Base-by-base conservation (phyloP, 2,888 invertebrate genomes). In the Drosophila falleni region DNA sequence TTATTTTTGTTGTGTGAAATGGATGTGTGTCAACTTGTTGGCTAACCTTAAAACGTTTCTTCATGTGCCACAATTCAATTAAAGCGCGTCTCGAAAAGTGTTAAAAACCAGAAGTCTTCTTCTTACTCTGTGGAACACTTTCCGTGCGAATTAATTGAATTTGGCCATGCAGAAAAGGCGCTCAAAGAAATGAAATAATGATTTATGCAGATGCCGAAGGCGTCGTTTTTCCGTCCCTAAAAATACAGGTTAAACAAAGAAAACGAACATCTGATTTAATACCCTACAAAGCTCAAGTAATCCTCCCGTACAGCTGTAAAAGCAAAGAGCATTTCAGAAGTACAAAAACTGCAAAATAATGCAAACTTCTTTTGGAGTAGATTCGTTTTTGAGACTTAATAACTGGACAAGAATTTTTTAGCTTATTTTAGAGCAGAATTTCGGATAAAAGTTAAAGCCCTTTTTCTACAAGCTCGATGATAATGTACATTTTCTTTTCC, bases 141-240 rank as follows among this genome's bases (percentile, higher is more conserved):
- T 54, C 37, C 37, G 54, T 62, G 49, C 62, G 42, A 53, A 71
- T 65, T 79, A 78, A 79, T 79, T 80, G 79, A 77, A 78, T 79
- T 78, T 71, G 61, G 10, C 68, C 63, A 68, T 60, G 67, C 64
- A 64, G 58, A 74, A 77, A 74, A 66, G 64, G 51, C 60, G 60
- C 68, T 78, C 60, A 64, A 55, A 67, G 53, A 67, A 67, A 78
- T 68, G 39, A 54, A 73, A 75, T 73, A 72, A 75, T 75, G 60
- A 71, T 76, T 78, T 76, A 80, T 72, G 68, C 65, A 65, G 54
- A 46, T 56, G 64, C 39, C 44, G 15, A 15, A 37, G 58, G 37
- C 31, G 37, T 9, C 16, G 6, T n/a, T 37, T 19, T 23, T 15
- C 16, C 39, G n/a, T 16, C 13, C 33, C 41, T 8, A 11, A 55